Evolutionary conservation across 2,113 vertebrate genomes (phyloP).

Genomic region (Psammodynastes pulverulentus): DNA sequence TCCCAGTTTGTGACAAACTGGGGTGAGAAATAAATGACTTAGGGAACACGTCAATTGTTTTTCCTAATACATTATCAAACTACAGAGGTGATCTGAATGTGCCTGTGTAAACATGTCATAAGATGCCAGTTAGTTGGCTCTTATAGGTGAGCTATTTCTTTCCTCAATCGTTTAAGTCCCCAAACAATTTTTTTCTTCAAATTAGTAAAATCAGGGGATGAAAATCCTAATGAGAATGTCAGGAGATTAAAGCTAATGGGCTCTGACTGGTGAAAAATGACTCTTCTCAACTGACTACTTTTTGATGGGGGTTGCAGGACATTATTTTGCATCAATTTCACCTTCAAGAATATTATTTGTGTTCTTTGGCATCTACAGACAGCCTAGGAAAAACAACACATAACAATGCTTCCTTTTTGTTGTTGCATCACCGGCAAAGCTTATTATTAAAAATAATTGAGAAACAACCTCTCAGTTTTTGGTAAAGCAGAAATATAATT

Average conservation of each 20-base stretch:
- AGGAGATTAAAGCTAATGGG: background rate
- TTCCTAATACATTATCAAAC: background rate
- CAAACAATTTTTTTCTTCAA: background rate
- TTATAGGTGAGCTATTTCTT: background rate
- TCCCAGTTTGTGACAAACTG: background rate
- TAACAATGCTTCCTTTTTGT: background rate
- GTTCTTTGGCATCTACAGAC: background rate
- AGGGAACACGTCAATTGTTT: background rate
- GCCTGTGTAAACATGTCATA: background rate
- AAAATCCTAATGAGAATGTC: background rate
- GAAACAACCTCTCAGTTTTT: conserved; percentile 1
- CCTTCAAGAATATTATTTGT: background rate
- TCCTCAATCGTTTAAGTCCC: conserved; percentile 11
- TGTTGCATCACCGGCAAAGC: background rate
- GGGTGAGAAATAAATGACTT: background rate
- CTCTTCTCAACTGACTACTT: accelerated
- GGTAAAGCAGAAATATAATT: background rate
- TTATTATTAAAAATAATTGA: background rate
- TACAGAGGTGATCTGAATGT: conserved; percentile 22
- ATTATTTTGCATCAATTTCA: background rate
- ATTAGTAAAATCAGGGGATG: background rate
- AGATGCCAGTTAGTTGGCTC: conserved; percentile 59
- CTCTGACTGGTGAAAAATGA: background rate
- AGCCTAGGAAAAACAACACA: background rate
- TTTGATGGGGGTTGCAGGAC: background rate